Percentiles rank a stretch among this genome's conserved stretches.
These are phyloP conservation scores for Gallinago solitaria DNA, from an alignment of 2,797 vertebrate genomes.

Conservation along the genomic window DNA sequence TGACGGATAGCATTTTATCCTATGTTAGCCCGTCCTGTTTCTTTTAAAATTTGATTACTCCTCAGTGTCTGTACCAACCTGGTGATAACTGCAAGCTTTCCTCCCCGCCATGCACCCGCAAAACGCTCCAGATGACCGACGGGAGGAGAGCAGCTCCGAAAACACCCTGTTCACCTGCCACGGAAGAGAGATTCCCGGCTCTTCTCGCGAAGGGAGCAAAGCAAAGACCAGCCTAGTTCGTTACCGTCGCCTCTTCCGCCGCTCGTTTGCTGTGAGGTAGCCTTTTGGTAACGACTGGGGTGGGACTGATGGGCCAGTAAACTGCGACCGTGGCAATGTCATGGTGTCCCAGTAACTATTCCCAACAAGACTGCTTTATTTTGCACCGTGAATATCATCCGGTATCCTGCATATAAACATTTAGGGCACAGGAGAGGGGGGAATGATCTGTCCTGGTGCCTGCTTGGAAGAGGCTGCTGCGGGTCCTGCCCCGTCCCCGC, in stretches of 20 bases:
- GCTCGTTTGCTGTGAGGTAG: fast-evolving
- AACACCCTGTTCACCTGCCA: fast-evolving
- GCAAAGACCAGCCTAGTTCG: fast-evolving
- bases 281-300: neutral
- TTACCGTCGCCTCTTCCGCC: neutral
- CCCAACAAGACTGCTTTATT: neutral
- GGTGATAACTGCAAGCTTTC: neutral
- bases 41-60: neutral
- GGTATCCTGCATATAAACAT: fast-evolving
- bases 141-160: neutral
- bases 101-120: fast-evolving
- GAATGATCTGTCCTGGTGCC: neutral
- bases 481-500: fast-evolving
- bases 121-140: fast-evolving
- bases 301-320: neutral
- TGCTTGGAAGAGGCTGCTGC: neutral
- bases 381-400: fast-evolving
- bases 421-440: fast-evolving
- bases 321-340: neutral
- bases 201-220: neutral
- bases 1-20: neutral
- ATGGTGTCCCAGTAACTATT: neutral
- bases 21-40: neutral
- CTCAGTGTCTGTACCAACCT: neutral
- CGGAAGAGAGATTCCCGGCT: neutral